Evolutionary conservation across 2,888 invertebrate genomes (phyloP).

Genomic region (Cosmopolites sordidus): DNA sequence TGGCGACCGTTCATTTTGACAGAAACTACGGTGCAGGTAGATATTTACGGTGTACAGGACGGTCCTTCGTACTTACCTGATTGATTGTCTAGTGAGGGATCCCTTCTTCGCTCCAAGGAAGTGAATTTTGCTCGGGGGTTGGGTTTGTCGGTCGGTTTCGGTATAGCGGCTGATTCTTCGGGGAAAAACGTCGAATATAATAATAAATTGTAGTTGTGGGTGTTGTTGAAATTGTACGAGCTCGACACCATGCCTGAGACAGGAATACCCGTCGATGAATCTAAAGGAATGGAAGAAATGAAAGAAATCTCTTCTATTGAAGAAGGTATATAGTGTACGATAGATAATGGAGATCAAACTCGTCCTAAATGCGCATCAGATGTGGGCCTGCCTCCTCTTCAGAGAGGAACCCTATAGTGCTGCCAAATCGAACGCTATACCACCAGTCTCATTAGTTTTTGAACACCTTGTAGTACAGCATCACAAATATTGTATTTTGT

Average conservation of each 20-base stretch:
- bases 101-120: slow-evolving; percentile 37
- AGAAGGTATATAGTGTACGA: no score
- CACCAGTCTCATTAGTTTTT: no score
- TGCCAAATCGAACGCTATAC: no score
- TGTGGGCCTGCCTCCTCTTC: no score
- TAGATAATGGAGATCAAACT: no score
- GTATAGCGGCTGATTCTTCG: slow-evolving; percentile 44
- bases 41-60: not conserved
- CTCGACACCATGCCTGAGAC: slow-evolving; percentile 59
- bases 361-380: no score
- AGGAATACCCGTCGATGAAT: slow-evolving; percentile 71
- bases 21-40: slow-evolving; percentile 3
- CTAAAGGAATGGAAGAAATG: slow-evolving; percentile 41
- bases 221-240: slow-evolving; percentile 56
- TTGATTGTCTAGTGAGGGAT: slow-evolving; percentile 35
- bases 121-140: slow-evolving; percentile 26
- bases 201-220: slow-evolving; percentile 74
- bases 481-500: no score
- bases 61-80: slow-evolving; percentile 17
- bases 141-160: slow-evolving; percentile 29
- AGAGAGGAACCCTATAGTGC: no score
- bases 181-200: slow-evolving; percentile 72
- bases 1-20: slow-evolving; percentile 36
- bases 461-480: no score
- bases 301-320: no score